Evolutionary conservation across 2,888 invertebrate genomes (phyloP).

Genomic region (Trichopria drosophilae): DNA sequence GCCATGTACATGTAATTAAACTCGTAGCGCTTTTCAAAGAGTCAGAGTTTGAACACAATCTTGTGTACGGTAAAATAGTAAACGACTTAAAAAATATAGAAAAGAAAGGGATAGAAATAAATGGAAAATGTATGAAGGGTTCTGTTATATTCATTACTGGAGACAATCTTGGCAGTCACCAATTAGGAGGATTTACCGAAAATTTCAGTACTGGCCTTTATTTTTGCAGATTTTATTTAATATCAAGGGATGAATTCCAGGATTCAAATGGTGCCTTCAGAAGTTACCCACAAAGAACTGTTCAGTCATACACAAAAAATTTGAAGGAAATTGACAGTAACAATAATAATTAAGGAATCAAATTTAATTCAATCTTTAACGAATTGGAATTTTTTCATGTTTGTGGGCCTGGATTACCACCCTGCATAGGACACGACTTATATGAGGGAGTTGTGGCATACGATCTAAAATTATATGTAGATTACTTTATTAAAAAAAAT

Average conservation of each 20-base stretch:
- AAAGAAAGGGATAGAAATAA: constrained; percentile 32
- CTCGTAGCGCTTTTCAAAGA: constrained; percentile 43
- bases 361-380: constrained; percentile 34
- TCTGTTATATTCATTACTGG: constrained; percentile 35
- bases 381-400: constrained; percentile 27
- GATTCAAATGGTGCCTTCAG: constrained; percentile 6
- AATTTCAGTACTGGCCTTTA: constrained; percentile 37
- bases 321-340: neutral
- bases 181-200: constrained; percentile 44
- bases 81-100: constrained; percentile 41
- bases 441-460: constrained; percentile 28
- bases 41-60: constrained; percentile 39
- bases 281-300: neutral
- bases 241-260: constrained; percentile 24
- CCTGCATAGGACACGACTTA: constrained; percentile 34
- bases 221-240: constrained; percentile 40
- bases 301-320: neutral
- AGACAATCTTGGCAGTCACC: constrained; percentile 36
- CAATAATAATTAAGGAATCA: constrained; percentile 23
- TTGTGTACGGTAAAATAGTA: constrained; percentile 35
- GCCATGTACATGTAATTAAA: constrained; percentile 39
- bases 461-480: constrained; percentile 21
- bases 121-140: constrained; percentile 34
- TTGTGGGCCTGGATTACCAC: constrained; percentile 29
- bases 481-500: constrained; percentile 25